phyloP scores from a whole-genome alignment of 2,113 vertebrate species.

The Orcinus orca region DNA sequence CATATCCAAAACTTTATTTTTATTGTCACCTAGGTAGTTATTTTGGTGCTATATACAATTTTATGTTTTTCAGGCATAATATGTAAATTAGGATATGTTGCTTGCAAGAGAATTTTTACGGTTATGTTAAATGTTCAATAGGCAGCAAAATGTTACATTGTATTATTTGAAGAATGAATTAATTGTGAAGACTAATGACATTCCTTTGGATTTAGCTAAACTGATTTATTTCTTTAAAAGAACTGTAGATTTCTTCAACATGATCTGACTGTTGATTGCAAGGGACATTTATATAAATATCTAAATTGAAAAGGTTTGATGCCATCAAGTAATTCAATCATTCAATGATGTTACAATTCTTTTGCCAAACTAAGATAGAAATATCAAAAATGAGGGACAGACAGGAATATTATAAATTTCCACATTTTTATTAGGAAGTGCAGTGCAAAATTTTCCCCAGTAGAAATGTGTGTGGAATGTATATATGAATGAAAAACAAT shows the following conservation, averaged over 20 bases:
- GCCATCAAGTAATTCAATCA: not conserved
- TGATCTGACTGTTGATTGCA: constrained; percentile 27
- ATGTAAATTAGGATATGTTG: not conserved
- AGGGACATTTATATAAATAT: not conserved
- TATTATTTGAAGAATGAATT: not conserved
- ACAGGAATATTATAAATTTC: not conserved
- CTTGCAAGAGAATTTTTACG: not conserved
- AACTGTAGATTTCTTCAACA: not conserved
- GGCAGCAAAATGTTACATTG: not conserved
- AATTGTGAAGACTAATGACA: not conserved
- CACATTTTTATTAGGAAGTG: not conserved
- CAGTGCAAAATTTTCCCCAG: not conserved
- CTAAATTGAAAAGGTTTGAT: not conserved
- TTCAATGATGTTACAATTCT: not conserved
- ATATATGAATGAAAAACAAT: not conserved
- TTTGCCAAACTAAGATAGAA: not conserved
- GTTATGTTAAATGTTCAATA: not conserved
- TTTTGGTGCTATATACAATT: not conserved
- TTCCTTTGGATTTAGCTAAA: not conserved
- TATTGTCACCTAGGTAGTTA: not conserved
- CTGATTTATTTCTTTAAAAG: not conserved
- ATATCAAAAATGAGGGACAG: not conserved
- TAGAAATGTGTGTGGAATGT: not conserved
- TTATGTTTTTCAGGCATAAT: not conserved
- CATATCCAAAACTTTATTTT: not conserved